Conservation (phyloP, 2,797 vertebrate genomes). For the Perdix hodgsoniae region DNA sequence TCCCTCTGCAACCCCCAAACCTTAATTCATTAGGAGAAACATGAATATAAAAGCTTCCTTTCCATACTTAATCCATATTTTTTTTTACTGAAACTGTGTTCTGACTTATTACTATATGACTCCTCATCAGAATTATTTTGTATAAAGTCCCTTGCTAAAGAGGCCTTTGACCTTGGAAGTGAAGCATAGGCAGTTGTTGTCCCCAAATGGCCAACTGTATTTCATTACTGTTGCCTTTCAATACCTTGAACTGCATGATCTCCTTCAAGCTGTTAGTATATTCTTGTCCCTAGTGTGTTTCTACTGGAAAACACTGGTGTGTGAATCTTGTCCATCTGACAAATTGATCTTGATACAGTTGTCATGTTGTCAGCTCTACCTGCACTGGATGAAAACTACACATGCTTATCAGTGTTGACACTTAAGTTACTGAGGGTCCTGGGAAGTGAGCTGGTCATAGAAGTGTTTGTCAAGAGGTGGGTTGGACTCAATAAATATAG, state of each 20-base stretch:
- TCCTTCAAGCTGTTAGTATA: background rate
- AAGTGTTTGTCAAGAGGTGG: background rate
- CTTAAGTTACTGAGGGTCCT: background rate
- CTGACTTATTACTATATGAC: background rate
- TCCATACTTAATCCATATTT: background rate
- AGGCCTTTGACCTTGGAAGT: constrained; percentile 16
- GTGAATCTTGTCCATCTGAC: background rate
- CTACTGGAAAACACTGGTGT: background rate
- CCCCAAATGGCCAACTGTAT: background rate
- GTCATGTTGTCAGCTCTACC: background rate
- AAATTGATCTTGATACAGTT: background rate
- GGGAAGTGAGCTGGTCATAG: background rate
- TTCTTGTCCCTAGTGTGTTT: background rate
- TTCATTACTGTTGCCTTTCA: constrained; percentile 10
- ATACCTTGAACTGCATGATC: background rate
- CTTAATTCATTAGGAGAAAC: background rate
- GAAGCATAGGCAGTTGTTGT: background rate
- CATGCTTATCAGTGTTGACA: background rate
- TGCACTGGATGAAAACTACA: background rate
- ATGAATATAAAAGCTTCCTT: background rate
- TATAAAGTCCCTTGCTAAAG: background rate
- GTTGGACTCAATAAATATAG: background rate
- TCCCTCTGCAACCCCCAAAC: background rate
- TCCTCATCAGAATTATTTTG: background rate
- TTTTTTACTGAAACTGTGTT: background rate